Conservation (phyloP, 2,888 invertebrate genomes). For the Watsonalla cultraria region DNA sequence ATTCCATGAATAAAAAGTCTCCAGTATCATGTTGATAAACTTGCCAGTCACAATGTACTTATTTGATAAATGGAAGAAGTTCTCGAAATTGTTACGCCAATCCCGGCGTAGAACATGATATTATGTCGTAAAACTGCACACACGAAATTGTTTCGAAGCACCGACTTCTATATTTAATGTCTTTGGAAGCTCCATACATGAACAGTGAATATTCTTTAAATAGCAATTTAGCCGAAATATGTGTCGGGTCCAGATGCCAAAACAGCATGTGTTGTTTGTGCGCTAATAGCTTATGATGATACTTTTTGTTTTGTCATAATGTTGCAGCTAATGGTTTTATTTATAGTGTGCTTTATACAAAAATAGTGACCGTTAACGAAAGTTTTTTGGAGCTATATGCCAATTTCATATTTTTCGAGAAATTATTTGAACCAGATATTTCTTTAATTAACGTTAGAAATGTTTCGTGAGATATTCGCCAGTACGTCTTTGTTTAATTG, state of each 20-base stretch:
- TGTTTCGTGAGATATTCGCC: slow-evolving; percentile 31
- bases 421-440: not conserved
- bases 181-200: not conserved
- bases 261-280: not conserved
- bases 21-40: too few relatives aligned
- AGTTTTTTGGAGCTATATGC: too few relatives aligned
- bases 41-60: too few relatives aligned
- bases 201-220: not conserved
- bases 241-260: not conserved
- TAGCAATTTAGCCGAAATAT: not conserved
- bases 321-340: not conserved
- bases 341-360: too few relatives aligned
- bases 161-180: not conserved
- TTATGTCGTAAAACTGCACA: too few relatives aligned
- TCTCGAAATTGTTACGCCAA: too few relatives aligned
- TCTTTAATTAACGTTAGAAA: slow-evolving; percentile 12
- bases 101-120: too few relatives aligned
- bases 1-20: too few relatives aligned
- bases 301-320: not conserved
- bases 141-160: not conserved
- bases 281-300: not conserved
- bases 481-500: slow-evolving; percentile 64
- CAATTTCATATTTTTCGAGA: too few relatives aligned
- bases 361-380: too few relatives aligned
- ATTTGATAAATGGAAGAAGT: too few relatives aligned